Base-by-base conservation (phyloP, 1,140 invertebrate genomes). In the Hyphantria cunea region DNA sequence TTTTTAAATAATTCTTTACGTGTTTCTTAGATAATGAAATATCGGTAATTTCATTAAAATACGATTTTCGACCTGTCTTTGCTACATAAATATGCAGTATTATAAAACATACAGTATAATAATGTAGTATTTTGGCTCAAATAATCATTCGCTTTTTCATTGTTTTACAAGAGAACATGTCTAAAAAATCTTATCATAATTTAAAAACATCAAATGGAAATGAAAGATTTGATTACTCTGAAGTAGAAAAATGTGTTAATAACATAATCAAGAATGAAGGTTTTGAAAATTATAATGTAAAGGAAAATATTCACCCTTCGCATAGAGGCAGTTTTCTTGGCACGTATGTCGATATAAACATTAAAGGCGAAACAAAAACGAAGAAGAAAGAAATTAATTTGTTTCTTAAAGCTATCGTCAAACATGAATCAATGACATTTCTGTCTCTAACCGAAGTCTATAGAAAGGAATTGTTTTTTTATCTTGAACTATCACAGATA, bases 181-280 rank as follows among this genome's bases (percentile, higher is more conserved):
- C 17, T 3, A 5, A 25, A 25, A 5, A 25, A 25, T 25, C 17
- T 1, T 5, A 25, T 25, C 5, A 3, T 1, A 25, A 25, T 13
- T 31, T 25, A 39, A 53, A 42, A 25, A 17, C 17, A 31, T 31
- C 11, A 12, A 17, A 53, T 17, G 25, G 11, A 11, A 41, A 39
- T 8, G 14, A 15, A 31, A 33, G 31, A 12, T 15, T 31, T 2
- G 34, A 25, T 31, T 53, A 41, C 17, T 31, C n/a, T 12, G 17
- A 25, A 25, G 10, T 42, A 0, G 10, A 41, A 39, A 8, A 45
- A 33, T 55, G 41, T 14, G 11, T 55, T 32, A 59, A 50, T 55
- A 64, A 44, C 44, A 74, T 81, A 4, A 63, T 73, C 6, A 50
- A 66, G 50, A 68, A 66, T 32, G 71, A 80, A 72, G 70, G 63